These are phyloP conservation scores for Apodemus speciosus DNA, from an alignment of 2,113 vertebrate genomes.

Conservation along the genomic window DNA sequence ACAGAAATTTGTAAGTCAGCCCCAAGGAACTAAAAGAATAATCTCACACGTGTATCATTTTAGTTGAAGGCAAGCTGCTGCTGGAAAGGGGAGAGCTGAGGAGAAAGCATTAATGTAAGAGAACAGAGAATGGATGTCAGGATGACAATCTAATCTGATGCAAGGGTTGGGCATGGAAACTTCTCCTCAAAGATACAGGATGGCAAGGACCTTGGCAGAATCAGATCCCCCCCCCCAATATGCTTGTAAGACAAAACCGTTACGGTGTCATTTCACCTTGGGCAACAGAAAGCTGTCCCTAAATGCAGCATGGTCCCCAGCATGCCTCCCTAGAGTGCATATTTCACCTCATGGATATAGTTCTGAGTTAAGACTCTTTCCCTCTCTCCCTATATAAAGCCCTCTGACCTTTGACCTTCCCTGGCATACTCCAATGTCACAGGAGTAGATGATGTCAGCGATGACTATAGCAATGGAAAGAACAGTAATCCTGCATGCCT, in stretches of 20 bases:
- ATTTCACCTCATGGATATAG: too few species aligned
- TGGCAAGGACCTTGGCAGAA: background rate
- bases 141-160: background rate
- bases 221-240: background rate
- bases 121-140: accelerated
- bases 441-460: too few species aligned
- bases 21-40: background rate
- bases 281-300: background rate
- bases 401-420: background rate
- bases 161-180: background rate
- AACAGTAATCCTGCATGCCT: background rate
- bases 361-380: background rate
- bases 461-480: background rate
- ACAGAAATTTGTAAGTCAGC: background rate
- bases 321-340: background rate
- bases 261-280: background rate
- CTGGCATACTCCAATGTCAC: background rate
- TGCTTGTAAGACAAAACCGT: background rate
- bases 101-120: background rate
- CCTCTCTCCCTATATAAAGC: background rate
- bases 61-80: background rate
- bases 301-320: background rate
- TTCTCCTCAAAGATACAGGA: background rate
- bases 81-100: background rate
- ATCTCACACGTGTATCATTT: background rate